Evolutionary conservation across 1,140 invertebrate genomes (phyloP), one percentile per base, ranked within the genome.

Genomic region (Drosophila serrata): DNA sequence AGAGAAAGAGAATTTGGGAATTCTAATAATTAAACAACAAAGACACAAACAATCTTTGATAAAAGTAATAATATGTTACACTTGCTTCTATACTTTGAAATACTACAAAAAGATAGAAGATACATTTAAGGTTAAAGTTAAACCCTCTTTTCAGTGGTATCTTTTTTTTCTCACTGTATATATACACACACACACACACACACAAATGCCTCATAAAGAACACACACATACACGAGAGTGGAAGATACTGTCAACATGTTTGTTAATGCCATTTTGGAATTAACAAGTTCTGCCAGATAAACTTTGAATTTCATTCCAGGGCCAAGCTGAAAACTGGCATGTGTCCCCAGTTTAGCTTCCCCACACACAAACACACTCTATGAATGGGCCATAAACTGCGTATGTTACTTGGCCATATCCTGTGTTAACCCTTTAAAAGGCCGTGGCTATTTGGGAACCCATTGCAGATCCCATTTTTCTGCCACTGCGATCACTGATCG

Each of bases 251-350:
- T 85, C 86, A 86, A 81, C 86, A 85, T 81, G 85, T 75, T 81
- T 73, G 81, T 85, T 90, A 88, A 88, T 90, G 77, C 74, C 78
- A 75, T 90, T 90, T 90, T 65, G 78, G 76, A 85, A 85, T 88
- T 79, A 90, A 88, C 85, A 90, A 90, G 85, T 90, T 90, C 65
- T 90, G 73, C 57, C 78, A 90, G 81, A 90, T 90, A 90, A 90
- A 90, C 86, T 90, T 90, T 90, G 78, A 67, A 90, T 90, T 90
- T 90, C 68, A 90, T 90, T 90, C 78, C 74, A 61, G 67, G 39
- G 61, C 49, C 49, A 49, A 59, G 57, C 65, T 68, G 39, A 56
- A 56, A 51, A 51, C 55, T 56, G 55, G 48, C 65, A 62, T 57
- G 58, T 68, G 63, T 75, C 42, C 31, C 35, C 37, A 63, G 46